A percentile compares a stretch with the other conserved stretches of the same genome.
Evolutionary conservation across 2,888 invertebrate genomes (phyloP).

Genomic region (Thecocarcelia acutangulata): DNA sequence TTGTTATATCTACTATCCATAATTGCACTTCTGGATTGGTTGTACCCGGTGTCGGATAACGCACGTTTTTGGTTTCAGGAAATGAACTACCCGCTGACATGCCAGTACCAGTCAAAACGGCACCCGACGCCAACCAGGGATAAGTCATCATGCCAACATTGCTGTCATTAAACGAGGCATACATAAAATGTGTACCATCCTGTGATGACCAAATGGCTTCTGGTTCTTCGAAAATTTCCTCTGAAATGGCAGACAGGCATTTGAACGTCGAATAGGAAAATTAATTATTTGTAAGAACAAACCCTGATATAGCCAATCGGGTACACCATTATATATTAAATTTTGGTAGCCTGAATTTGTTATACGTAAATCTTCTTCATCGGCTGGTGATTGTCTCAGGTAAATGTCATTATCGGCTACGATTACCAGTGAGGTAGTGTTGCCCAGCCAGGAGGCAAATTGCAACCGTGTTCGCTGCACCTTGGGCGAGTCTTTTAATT

Average conservation of each 20-base stretch:
- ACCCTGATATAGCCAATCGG: conserved; percentile 99
- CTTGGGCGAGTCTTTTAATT: conserved; percentile 88
- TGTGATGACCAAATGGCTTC: conserved; percentile 94
- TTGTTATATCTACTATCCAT: conserved; percentile 90
- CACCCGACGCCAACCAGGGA: conserved; percentile 90
- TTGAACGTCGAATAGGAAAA: too few relatives aligned
- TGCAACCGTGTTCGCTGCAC: conserved; percentile 89
- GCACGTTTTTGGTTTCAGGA: conserved; percentile 89
- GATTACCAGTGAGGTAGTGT: conserved; percentile 89
- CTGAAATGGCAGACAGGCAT: conserved; percentile 82
- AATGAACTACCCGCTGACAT: conserved; percentile 85
- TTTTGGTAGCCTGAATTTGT: conserved; percentile 90
- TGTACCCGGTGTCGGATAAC: conserved; percentile 94
- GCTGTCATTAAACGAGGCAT: conserved; percentile 92
- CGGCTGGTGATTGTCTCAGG: conserved; percentile 88
- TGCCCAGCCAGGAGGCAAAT: conserved; percentile 91
- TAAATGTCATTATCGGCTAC: conserved; percentile 95
- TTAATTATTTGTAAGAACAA: conserved; percentile 45
- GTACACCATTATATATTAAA: conserved; percentile 93
- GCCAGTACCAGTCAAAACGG: conserved; percentile 84
- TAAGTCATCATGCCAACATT: conserved; percentile 89
- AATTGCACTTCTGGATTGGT: conserved; percentile 92
- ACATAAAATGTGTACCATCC: conserved; percentile 91
- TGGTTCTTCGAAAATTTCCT: conserved; percentile 91
- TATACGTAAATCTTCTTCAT: conserved; percentile 86